Conservation (phyloP, 2,888 invertebrate genomes). For the Myathropa florea region DNA sequence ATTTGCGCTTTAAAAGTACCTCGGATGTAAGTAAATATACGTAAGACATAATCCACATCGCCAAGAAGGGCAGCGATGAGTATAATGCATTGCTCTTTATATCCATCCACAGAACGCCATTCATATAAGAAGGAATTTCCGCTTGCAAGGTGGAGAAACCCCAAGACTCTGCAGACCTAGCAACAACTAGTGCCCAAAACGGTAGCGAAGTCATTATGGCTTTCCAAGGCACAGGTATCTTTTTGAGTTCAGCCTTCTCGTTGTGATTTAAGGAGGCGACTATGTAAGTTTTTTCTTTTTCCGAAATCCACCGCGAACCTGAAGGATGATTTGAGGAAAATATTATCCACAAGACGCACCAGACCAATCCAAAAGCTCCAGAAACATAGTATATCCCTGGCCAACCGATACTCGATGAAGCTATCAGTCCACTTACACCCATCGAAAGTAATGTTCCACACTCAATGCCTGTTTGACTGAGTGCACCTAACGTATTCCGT, state of each 20-base stretch:
- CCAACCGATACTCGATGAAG: constrained; percentile 84
- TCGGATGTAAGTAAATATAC: constrained; percentile 80
- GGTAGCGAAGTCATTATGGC: constrained; percentile 85
- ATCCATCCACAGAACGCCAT: constrained; percentile 83
- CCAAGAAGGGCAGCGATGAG: constrained; percentile 82
- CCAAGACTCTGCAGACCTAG: constrained; percentile 86
- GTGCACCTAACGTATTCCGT: constrained; percentile 83
- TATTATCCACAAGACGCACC: constrained; percentile 83
- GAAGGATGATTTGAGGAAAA: constrained; percentile 84
- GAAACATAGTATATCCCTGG: constrained; percentile 85
- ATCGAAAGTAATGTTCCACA: constrained; percentile 86
- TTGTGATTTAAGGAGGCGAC: constrained; percentile 79
- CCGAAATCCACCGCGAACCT: constrained; percentile 82
- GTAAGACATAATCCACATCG: constrained; percentile 82
- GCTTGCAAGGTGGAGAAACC: constrained; percentile 87
- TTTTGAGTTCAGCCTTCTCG: constrained; percentile 36
- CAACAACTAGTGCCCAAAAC: constrained; percentile 83
- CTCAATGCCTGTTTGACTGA: constrained; percentile 84
- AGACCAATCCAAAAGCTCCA: constrained; percentile 81
- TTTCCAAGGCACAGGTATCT: constrained; percentile 84
- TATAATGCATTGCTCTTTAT: constrained; percentile 82
- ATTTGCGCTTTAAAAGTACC: constrained; percentile 79
- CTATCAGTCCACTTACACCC: constrained; percentile 84
- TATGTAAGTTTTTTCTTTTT: constrained; percentile 83
- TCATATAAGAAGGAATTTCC: constrained; percentile 87